Evolutionary conservation across 2,113 vertebrate species (phyloP).

Genomic region (Genyomyrus donnyi): DNA sequence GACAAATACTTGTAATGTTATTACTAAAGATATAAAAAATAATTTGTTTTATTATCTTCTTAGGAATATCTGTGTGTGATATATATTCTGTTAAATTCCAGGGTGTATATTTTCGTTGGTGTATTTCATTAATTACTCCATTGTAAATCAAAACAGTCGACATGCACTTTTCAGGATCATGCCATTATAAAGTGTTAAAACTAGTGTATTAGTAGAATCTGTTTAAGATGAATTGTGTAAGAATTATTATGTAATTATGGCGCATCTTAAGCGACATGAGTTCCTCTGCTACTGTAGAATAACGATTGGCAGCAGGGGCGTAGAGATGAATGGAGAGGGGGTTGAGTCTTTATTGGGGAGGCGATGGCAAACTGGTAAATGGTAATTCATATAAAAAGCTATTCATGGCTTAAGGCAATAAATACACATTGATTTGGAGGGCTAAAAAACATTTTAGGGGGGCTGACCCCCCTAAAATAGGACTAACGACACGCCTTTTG

Average conservation of each 20-base stretch:
- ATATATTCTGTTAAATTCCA: not conserved
- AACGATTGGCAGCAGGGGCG: not conserved
- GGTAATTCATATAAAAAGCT: not conserved
- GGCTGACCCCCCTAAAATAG: not conserved
- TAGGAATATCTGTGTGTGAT: not conserved
- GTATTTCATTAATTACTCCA: not conserved
- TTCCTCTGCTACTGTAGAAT: not conserved
- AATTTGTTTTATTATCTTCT: not conserved
- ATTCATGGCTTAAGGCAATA: not conserved
- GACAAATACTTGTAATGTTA: not conserved
- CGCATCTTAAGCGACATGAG: not conserved
- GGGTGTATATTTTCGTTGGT: not conserved
- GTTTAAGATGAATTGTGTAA: not conserved
- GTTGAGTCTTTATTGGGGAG: not conserved
- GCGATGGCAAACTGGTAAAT: not conserved
- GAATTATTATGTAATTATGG: not conserved
- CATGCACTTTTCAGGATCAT: not conserved
- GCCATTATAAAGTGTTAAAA: not conserved
- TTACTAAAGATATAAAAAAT: not conserved
- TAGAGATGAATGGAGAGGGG: not conserved
- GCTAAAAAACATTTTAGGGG: not conserved
- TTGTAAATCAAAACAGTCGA: too few relatives aligned
- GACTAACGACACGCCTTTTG: not conserved
- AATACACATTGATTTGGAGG: not conserved
- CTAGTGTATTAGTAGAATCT: not conserved